phyloP scores from a whole-genome alignment of 2,113 vertebrate species.

The Halcyon senegalensis region DNA sequence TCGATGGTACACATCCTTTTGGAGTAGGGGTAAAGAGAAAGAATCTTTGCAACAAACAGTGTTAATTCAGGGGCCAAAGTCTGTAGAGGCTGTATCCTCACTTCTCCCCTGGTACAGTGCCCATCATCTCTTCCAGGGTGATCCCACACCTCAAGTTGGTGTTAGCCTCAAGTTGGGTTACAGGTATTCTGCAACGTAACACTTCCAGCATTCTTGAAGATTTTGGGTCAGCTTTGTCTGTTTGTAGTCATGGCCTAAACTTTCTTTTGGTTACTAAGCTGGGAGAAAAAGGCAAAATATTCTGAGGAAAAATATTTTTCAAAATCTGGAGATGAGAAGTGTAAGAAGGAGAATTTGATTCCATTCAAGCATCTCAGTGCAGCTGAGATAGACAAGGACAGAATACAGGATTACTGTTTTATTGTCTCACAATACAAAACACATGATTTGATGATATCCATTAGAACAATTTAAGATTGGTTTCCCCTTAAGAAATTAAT shows the following conservation, averaged over 20 bases:
- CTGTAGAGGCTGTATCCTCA: not conserved
- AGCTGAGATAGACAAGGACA: not conserved
- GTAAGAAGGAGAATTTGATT: not conserved
- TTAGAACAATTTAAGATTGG: not conserved
- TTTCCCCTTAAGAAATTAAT: not conserved
- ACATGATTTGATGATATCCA: not conserved
- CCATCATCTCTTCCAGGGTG: not conserved
- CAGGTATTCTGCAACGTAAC: not conserved
- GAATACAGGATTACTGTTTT: not conserved
- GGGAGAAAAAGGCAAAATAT: not conserved
- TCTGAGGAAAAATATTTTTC: not conserved
- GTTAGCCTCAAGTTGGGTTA: not conserved
- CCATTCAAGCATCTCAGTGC: not conserved
- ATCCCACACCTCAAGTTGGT: no score
- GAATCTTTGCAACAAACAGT: not conserved
- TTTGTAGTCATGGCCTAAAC: not conserved
- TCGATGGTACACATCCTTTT: not conserved
- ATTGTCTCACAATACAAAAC: not conserved
- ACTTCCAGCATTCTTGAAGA: not conserved
- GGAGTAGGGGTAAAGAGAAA: not conserved
- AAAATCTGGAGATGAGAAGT: not conserved
- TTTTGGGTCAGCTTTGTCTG: not conserved
- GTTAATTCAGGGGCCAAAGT: not conserved
- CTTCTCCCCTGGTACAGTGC: not conserved
- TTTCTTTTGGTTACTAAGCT: not conserved